Base-by-base conservation (phyloP, 2,797 vertebrate species). In the Salmo trutta region DNA sequence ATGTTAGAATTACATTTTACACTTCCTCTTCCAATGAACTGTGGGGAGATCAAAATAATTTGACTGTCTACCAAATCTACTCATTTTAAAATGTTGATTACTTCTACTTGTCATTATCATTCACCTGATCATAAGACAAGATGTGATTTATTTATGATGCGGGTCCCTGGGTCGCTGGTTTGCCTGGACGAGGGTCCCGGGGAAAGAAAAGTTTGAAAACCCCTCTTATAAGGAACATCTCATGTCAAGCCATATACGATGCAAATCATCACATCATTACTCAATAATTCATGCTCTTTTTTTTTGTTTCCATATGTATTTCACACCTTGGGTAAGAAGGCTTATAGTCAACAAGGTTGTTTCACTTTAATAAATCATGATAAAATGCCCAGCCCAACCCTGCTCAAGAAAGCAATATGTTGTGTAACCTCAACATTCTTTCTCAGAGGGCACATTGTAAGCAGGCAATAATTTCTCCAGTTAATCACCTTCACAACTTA, bases 191-290 rank as follows among this genome's bases (percentile, higher is more conserved):
- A 10, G 41, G 41, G 41, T 47, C 41, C 41, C 10, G 12, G 41
- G 41, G 41, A 7, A 2, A 47, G 8, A 59, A n/a, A 10, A 59
- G 19, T 59, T 59, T 59, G 41, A 47, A 47, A 47, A 47, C 41
- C 17, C n/a, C n/a, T 59, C 56, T n/a, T n/a, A 21, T 59, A n/a
- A 59, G n/a, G 56, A n/a, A 19, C 83, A 77, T 79, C 79, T 81
- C 41, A 80, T 75, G 86, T n/a, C 80, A 82, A 53, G 21, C 19
- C 3, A 2, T 24, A 36, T 36, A 31, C 10, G 1, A 41, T 65
- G 21, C 64, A 24, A 21, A 68, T 79, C 72, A 72, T 65, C 59
- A 21, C 27, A 67, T 78, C 71, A 72, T 65, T 17, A 69, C 47
- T 71, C 24, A 1, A 36, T 17, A 75, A 81, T 78, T 75, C 74